These are phyloP conservation scores for Camponotus pennsylvanicus DNA, from an alignment of 1,140 invertebrate genomes.

Conservation along the genomic window DNA sequence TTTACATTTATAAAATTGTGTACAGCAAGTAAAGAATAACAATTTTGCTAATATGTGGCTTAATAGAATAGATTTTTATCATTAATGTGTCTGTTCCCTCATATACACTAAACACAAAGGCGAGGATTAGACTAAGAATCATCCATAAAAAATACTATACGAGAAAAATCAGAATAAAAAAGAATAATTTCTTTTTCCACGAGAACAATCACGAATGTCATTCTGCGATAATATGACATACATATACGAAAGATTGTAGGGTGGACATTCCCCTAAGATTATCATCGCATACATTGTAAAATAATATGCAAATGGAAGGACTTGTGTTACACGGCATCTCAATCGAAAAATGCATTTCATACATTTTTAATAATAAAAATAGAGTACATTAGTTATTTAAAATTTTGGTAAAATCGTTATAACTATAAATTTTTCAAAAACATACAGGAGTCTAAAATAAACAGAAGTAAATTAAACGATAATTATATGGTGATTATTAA, in stretches of 20 bases:
- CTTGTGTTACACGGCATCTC: constrained; percentile 13
- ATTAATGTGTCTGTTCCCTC: background rate
- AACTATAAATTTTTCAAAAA: constrained; percentile 1
- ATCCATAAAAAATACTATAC: background rate
- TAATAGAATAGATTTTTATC: constrained; percentile 9
- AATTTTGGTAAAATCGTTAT: constrained; percentile 2
- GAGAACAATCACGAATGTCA: constrained; percentile 39
- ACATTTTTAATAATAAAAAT: constrained; percentile 62
- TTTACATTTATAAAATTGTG: background rate
- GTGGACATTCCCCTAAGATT: constrained; percentile 51
- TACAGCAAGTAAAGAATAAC: background rate
- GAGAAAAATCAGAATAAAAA: constrained; percentile 8
- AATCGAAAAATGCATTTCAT: constrained; percentile 54
- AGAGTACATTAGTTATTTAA: constrained; percentile 42
- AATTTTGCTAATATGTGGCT: background rate
- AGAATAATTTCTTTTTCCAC: background rate
- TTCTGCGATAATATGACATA: constrained; percentile 50
- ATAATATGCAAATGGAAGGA: constrained; percentile 55
- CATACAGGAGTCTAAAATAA: too few relatives aligned
- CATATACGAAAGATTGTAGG: constrained; percentile 32
- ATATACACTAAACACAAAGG: background rate
- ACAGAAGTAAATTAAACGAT: background rate
- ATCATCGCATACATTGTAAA: constrained; percentile 36
- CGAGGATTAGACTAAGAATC: background rate
- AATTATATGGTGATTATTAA: background rate